Base-by-base conservation (phyloP, 2,797 vertebrate genomes). In the Remorina albescens region DNA sequence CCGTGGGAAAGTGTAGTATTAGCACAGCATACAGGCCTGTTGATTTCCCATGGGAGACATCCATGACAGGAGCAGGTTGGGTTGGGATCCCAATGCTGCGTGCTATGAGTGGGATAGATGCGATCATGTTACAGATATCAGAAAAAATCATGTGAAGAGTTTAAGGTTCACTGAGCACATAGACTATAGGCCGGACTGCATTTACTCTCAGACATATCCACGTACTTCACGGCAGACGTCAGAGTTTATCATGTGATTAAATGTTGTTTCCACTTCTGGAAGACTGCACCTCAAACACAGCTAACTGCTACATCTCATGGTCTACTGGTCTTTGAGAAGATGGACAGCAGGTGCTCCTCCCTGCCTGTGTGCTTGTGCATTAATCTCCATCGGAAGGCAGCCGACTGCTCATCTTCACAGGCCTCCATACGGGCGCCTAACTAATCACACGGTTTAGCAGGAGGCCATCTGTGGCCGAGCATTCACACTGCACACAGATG, bases 1-100 rank as follows among this genome's bases (percentile, higher is more conserved):
- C 87, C 78, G 83, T 94, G 93, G 92, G 94, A 95, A 94, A 85
- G 79, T 76, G 71, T 62, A 67, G 81, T 55, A 78, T 89, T 91
- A 91, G 80, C 51, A 49, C 78, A 78, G 70, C 81, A 90, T 88
- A 77, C 74, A 71, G 71, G 79, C 72, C 61, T 82, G 82, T 78
- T 86, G 61, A 91, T 92, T 94, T 94, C 93, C 90, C 91, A 72
- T 0, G 76, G 85, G 90, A 87, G 57, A 67, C 59, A 69, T 86
- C 21, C 30, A 69, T 51, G 57, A 84, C 74, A 77, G 65, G 58
- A 70, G 79, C 82, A 89, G 93, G 86, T 89, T 90, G 66, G 81
- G 71, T 74, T 58, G 68, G 76, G 61, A 75, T 62, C 26, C 56
- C 23, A 71, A 64, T 39, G 50, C 49, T 74, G 67, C 46, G 55